Evolutionary conservation across 1,140 invertebrate species (phyloP).

Genomic region (Battus philenor): DNA sequence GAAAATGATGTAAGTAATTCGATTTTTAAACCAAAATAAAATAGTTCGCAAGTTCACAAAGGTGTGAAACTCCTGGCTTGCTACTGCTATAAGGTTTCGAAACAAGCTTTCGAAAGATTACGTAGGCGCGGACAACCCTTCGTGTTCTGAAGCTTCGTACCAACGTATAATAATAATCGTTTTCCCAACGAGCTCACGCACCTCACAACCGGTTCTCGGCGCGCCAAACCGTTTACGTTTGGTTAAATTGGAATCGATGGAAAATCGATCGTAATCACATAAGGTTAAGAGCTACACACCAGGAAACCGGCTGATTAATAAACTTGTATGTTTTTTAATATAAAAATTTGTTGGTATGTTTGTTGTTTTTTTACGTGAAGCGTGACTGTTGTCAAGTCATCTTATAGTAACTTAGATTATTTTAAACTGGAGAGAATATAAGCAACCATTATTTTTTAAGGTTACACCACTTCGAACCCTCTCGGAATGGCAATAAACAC

Average conservation of each 20-base stretch:
- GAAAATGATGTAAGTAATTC: too few species aligned
- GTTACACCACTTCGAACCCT: too few species aligned
- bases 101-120: conserved; percentile 22
- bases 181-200: conserved; percentile 45
- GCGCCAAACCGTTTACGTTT: conserved; percentile 18
- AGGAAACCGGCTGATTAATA: conserved; percentile 15
- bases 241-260: conserved; percentile 14
- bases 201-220: conserved; percentile 43
- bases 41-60: not conserved
- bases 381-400: conserved; percentile 7
- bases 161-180: conserved; percentile 44
- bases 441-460: too few species aligned
- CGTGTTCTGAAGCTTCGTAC: conserved; percentile 18
- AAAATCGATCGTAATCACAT: conserved; percentile 27
- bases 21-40: too few species aligned
- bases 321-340: conserved; percentile 7
- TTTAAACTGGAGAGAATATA: too few species aligned
- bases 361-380: conserved; percentile 11
- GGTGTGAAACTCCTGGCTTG: not conserved
- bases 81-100: conserved; percentile 16
- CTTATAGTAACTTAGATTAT: too few species aligned
- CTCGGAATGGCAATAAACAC: too few species aligned
- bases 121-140: conserved; percentile 24
- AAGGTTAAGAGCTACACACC: conserved; percentile 18
- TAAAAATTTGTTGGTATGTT: conserved; percentile 16